These are phyloP conservation scores for Pseudopodoces humilis DNA, from an alignment of 2,113 vertebrate genomes.

Conservation along the genomic window DNA sequence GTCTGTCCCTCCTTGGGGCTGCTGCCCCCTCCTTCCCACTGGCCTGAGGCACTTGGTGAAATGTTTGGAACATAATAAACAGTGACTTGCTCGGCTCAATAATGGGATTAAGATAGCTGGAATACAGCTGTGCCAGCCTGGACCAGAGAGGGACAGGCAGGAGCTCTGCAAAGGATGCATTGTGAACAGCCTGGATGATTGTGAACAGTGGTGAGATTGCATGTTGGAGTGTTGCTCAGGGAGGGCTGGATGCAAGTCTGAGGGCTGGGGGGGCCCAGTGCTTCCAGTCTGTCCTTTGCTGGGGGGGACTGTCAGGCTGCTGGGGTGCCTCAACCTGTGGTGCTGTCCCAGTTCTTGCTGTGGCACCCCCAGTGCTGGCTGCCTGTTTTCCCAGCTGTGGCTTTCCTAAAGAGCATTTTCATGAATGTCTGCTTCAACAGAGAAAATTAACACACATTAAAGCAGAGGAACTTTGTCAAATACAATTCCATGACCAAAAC, in stretches of 20 bases:
- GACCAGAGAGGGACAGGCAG: not conserved
- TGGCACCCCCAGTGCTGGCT: fast-evolving
- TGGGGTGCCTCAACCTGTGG: not conserved
- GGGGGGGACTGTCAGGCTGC: not conserved
- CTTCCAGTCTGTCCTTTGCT: not conserved
- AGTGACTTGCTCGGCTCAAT: not conserved
- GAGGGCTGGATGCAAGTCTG: not conserved
- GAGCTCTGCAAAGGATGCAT: not conserved
- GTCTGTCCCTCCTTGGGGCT: not conserved
- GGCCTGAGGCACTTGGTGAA: not conserved
- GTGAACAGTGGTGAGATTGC: not conserved
- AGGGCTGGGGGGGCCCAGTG: not conserved
- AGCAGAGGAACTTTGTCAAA: conserved; percentile 45
- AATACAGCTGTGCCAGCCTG: not conserved
- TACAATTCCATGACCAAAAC: conserved; percentile 6
- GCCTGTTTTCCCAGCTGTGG: not conserved
- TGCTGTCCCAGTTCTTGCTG: not conserved
- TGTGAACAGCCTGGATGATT: not conserved
- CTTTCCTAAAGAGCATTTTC: not conserved
- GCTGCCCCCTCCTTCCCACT: not conserved
- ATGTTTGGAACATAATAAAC: not conserved
- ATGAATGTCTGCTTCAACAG: not conserved
- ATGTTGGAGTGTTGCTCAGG: not conserved
- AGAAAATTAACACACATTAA: not conserved
- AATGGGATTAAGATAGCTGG: not conserved